These are phyloP conservation scores for Mareca penelope DNA, from an alignment of 2,797 vertebrate species.

Conservation along the genomic window DNA sequence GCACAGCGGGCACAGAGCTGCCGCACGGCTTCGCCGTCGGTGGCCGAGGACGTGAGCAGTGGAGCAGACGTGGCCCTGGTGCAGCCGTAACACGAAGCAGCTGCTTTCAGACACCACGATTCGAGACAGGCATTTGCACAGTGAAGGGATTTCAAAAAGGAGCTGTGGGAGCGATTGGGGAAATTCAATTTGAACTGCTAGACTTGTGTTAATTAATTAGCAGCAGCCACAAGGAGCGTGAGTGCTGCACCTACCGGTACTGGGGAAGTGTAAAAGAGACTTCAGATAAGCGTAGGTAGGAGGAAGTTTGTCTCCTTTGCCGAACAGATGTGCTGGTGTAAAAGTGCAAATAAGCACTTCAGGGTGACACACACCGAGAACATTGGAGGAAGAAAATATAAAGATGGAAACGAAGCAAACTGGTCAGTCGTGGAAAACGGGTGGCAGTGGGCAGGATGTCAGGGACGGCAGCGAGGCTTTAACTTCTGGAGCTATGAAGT, in stretches of 20 bases:
- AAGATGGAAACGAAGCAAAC: neutral
- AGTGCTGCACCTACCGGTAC: neutral
- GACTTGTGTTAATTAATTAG: conserved; percentile 20
- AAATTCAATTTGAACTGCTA: neutral
- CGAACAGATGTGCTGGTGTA: neutral
- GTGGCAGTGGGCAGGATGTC: neutral
- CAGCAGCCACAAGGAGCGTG: rapidly evolving
- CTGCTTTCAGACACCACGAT: neutral
- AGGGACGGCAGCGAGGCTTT: neutral
- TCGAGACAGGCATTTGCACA: neutral
- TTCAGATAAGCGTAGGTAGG: neutral
- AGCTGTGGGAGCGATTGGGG: neutral
- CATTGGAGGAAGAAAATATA: neutral
- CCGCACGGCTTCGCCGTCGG: neutral
- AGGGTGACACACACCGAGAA: neutral
- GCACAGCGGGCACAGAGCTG: neutral
- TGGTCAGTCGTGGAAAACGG: neutral
- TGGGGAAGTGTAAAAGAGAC: neutral
- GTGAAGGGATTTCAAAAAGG: neutral
- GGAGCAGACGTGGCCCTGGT: neutral
- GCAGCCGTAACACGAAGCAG: neutral
- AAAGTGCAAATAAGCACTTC: neutral
- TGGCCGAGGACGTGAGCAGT: neutral
- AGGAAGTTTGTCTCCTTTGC: neutral
- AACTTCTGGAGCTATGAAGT: neutral